phyloP scores from a whole-genome alignment of 2,888 invertebrate species.

The Zonitis immaculata region DNA sequence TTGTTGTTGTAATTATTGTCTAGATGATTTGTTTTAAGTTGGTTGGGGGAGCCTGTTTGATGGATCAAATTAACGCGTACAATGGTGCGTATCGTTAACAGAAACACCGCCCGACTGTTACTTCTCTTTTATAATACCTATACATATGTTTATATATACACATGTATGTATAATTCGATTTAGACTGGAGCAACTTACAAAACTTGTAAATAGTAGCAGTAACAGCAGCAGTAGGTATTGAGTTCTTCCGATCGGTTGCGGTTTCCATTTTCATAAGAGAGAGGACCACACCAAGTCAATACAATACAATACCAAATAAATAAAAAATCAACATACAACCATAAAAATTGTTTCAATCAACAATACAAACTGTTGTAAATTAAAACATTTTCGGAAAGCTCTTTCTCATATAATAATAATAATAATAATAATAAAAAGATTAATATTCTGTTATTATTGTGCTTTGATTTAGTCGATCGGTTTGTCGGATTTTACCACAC shows the following conservation, averaged over 20 bases:
- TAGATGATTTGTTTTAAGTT: conserved; percentile 1
- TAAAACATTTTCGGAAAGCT: neutral
- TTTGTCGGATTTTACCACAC: conserved; percentile 4
- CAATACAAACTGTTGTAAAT: no score
- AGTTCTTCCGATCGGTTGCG: conserved; percentile 18
- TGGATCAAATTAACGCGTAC: conserved; percentile 12
- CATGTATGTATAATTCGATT: conserved; percentile 3
- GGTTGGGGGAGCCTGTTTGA: neutral
- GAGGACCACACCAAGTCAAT: conserved; percentile 10
- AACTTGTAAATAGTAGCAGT: conserved; percentile 1
- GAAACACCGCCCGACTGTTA: conserved; percentile 7
- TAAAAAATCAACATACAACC: neutral
- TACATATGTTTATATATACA: no score
- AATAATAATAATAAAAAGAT: no score
- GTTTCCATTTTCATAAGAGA: conserved; percentile 11
- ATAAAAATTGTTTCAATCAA: neutral
- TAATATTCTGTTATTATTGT: no score
- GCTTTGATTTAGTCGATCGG: neutral
- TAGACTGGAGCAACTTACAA: conserved; percentile 2
- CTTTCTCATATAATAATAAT: no score
- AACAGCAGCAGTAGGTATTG: conserved; percentile 11
- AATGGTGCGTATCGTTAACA: conserved; percentile 18
- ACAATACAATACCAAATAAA: no score
- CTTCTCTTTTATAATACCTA: no score
- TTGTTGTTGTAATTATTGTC: neutral